Conservation (phyloP, 2,113 vertebrate species). For the Vanacampus margaritifer region DNA sequence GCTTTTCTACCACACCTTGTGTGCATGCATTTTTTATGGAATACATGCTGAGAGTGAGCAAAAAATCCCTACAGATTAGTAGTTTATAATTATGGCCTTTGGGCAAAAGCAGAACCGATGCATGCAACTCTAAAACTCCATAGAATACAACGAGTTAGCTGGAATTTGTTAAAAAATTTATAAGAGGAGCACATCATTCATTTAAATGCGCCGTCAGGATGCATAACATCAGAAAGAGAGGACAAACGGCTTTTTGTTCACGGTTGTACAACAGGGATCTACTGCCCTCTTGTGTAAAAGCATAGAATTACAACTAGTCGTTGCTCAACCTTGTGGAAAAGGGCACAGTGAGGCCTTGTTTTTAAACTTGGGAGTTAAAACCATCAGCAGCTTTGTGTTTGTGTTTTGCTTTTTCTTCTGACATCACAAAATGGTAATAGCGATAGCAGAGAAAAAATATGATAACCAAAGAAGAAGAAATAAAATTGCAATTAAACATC, state of each 20-base stretch:
- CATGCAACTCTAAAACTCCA: conserved; percentile 11
- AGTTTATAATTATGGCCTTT: conserved; percentile 12
- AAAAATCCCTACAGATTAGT: not conserved
- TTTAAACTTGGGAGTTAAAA: too few species aligned
- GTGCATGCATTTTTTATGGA: conserved; percentile 15
- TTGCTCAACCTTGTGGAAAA: not conserved
- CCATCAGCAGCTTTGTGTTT: too few species aligned
- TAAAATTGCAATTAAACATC: not conserved
- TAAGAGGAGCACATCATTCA: not conserved
- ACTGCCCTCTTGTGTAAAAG: conserved; percentile 59
- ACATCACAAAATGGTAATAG: not conserved
- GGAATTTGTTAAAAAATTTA: not conserved
- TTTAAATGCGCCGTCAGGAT: not conserved
- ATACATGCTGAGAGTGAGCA: conserved; percentile 18
- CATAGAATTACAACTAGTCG: not conserved
- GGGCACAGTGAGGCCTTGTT: not conserved
- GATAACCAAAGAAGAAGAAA: not conserved
- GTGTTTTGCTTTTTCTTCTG: too few species aligned
- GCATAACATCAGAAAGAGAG: not conserved
- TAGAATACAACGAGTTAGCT: not conserved
- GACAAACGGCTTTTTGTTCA: not conserved
- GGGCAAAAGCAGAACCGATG: not conserved
- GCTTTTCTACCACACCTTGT: not conserved
- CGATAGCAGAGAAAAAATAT: not conserved
- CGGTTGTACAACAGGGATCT: conserved; percentile 41